Evolutionary conservation across 2,797 vertebrate species (phyloP).

Genomic region (Labeo calbasu): DNA sequence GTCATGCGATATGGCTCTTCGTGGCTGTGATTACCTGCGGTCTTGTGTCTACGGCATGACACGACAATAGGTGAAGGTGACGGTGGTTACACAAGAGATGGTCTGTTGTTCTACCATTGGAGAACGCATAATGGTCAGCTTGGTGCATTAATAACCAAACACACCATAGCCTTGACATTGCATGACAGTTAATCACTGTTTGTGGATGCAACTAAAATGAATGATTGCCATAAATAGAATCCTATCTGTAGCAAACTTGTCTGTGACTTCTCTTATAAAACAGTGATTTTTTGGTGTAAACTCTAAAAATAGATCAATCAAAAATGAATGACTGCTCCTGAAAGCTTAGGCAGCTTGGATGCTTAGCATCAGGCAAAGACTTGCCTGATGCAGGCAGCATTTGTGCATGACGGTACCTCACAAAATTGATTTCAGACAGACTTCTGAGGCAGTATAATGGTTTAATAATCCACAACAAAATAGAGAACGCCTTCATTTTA

Average conservation of each 20-base stretch:
- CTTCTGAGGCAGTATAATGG: not conserved
- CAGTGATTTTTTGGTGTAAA: not conserved
- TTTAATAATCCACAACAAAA: not conserved
- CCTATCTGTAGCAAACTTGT: not conserved
- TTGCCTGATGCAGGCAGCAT: not conserved
- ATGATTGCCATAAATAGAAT: not conserved
- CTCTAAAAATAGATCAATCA: constrained; percentile 3
- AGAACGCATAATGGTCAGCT: not conserved
- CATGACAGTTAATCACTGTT: not conserved
- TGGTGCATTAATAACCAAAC: not conserved
- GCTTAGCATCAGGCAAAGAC: not conserved
- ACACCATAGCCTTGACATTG: not conserved
- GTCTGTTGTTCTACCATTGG: not conserved
- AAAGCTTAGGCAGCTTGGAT: not conserved
- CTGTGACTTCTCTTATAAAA: not conserved
- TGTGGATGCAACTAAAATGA: not conserved
- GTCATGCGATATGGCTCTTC: not conserved
- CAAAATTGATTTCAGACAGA: not conserved
- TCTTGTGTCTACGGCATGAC: not conserved
- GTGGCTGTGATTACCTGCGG: not conserved
- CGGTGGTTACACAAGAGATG: not conserved
- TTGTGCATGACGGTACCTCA: not conserved
- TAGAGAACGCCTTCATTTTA: not conserved
- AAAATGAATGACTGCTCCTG: not conserved
- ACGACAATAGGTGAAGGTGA: not conserved